Base-by-base conservation (phyloP, 2,888 invertebrate species). In the Congeria kusceri region DNA sequence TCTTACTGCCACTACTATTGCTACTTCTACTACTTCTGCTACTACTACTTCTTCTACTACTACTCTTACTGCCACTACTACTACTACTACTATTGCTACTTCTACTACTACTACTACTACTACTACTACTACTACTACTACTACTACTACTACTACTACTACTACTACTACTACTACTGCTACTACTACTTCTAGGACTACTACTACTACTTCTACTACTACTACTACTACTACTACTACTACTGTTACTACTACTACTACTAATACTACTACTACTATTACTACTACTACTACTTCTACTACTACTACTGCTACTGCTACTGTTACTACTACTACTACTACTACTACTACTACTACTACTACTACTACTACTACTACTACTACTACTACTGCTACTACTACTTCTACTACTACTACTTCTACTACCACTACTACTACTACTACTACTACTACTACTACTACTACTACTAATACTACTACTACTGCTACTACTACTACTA, bases 121-220 rank as follows among this genome's bases (percentile, higher is more conserved):
- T 44, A 44, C 46, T 44, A 44, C 46, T 44, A 44, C 46, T 44
- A 44, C 46, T 44, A 18, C 46, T 44, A 18, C 46, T 44, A 44
- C 46, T 44, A 44, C 46, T 44, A 44, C 46, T 44, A 13, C 46
- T 44, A 44, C 46, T 44, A 13, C 46, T 44, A 44, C 46, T 44
- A 44, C 46, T 44, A 44, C 46, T 44, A 44, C 46, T 44, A 44
- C 46, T 44, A 44, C 46, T 44, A 44, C 46, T 44, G 46, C 46
- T 44, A 18, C 46, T 44, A 18, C 46, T 44, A 18, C 46, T 44
- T 13, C 46, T 44, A 44, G n/a, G 46, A n/a, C n/a, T n/a, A n/a
- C n/a, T n/a, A n/a, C n/a, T n/a, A n/a, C n/a, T n/a, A n/a, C n/a
- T n/a, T n/a, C 46, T 44, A 44, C 46, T 44, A 44, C 46, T 44